phyloP scores from a whole-genome alignment of 2,113 vertebrate species.

The Prunella himalayana region DNA sequence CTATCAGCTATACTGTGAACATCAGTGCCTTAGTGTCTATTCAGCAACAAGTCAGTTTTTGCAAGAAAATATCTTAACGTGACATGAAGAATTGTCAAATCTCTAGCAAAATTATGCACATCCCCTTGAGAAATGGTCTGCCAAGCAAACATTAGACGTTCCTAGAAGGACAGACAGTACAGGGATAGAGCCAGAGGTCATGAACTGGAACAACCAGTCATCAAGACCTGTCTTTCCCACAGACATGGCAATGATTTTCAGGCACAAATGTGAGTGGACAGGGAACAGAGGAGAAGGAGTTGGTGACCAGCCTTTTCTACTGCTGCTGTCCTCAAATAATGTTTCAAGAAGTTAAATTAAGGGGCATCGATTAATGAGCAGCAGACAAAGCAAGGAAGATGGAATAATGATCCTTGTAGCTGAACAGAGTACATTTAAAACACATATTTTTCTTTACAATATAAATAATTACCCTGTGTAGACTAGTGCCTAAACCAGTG shows the following conservation, averaged over 20 bases:
- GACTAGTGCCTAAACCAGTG: background rate
- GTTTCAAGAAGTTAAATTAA: background rate
- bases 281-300: background rate
- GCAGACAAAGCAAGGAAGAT: background rate
- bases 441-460: background rate
- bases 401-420: background rate
- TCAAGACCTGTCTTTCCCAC: background rate
- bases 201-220: background rate
- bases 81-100: background rate
- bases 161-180: background rate
- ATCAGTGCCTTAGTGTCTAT: conserved; percentile 57
- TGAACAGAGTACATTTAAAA: background rate
- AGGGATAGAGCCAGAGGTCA: background rate
- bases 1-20: conserved; percentile 76
- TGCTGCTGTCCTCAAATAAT: background rate
- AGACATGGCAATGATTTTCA: background rate
- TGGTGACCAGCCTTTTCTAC: background rate
- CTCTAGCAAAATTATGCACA: background rate
- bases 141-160: background rate
- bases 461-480: background rate
- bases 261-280: background rate
- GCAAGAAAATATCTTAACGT: conserved; percentile 24
- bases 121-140: background rate
- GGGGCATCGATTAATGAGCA: background rate
- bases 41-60: conserved; percentile 42